Percentiles rank a stretch among this genome's conserved stretches.
These are phyloP conservation scores for Drosophila conformis DNA, from an alignment of 2,888 invertebrate species.

Conservation along the genomic window DNA sequence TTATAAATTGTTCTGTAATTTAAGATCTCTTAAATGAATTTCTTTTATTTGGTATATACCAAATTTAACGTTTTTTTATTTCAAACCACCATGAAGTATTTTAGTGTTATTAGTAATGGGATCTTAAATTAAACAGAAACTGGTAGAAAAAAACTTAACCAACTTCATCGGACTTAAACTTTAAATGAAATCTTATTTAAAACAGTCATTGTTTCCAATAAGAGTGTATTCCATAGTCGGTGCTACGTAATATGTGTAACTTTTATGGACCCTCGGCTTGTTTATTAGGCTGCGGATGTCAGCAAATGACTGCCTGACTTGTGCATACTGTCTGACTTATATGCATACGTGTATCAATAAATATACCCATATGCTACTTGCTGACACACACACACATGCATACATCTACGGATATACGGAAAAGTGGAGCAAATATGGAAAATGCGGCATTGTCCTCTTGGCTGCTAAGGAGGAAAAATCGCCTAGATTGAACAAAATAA, in stretches of 20 bases:
- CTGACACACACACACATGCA: neutral
- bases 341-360: constrained; percentile 67
- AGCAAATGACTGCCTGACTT: constrained; percentile 44
- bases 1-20: neutral
- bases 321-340: constrained; percentile 57
- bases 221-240: constrained; percentile 34
- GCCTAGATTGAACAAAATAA: constrained; percentile 29
- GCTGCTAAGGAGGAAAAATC: constrained; percentile 40
- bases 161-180: neutral
- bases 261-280: constrained; percentile 41
- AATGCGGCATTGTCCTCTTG: constrained; percentile 46
- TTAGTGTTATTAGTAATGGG: neutral
- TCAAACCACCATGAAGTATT: neutral
- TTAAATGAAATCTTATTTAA: neutral
- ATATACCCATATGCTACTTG: constrained; percentile 44
- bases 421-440: constrained; percentile 60
- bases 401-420: constrained; percentile 14
- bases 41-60: neutral
- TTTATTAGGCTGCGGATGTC: constrained; percentile 68
- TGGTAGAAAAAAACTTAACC: neutral
- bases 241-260: neutral
- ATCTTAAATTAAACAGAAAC: neutral
- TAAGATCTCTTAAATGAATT: neutral
- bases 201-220: neutral
- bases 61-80: neutral